Evolutionary conservation across 2,888 invertebrate genomes (phyloP).

Genomic region (Julus scanicus): DNA sequence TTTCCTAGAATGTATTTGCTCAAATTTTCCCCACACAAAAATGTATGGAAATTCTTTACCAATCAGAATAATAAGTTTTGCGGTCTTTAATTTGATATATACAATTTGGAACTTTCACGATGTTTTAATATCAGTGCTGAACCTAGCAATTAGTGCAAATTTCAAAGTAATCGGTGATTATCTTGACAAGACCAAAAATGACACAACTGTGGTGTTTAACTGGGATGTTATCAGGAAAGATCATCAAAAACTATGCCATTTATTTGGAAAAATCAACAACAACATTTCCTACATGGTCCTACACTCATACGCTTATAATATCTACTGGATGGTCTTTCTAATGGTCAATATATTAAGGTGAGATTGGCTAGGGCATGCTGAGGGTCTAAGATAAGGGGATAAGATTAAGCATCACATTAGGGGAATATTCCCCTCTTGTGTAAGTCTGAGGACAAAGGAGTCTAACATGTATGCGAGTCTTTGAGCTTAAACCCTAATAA

Average conservation of each 20-base stretch:
- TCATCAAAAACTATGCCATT: conserved; percentile 6
- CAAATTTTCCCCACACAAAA: no score
- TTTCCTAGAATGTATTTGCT: background rate
- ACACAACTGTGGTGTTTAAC: background rate
- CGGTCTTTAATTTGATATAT: no score
- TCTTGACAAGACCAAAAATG: background rate
- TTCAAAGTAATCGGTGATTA: background rate
- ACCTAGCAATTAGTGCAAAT: conserved; percentile 4
- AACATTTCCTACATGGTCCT: background rate
- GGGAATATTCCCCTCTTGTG: no score
- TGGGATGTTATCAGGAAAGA: background rate
- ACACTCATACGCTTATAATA: conserved; percentile 24
- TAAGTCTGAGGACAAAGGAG: no score
- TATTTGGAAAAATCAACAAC: background rate
- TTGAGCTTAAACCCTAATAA: no score
- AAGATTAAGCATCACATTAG: no score
- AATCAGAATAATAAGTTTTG: no score
- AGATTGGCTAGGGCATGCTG: background rate
- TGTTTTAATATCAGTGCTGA: background rate
- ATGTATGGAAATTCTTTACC: no score
- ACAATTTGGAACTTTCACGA: background rate
- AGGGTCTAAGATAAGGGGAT: no score
- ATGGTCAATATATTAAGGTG: conserved; percentile 9
- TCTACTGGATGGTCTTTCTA: background rate
- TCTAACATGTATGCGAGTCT: no score